A percentile compares a stretch with the other conserved stretches of the same genome.
These are phyloP conservation scores for Pangasianodon gigas DNA, from an alignment of 2,113 vertebrate species.

Conservation along the genomic window DNA sequence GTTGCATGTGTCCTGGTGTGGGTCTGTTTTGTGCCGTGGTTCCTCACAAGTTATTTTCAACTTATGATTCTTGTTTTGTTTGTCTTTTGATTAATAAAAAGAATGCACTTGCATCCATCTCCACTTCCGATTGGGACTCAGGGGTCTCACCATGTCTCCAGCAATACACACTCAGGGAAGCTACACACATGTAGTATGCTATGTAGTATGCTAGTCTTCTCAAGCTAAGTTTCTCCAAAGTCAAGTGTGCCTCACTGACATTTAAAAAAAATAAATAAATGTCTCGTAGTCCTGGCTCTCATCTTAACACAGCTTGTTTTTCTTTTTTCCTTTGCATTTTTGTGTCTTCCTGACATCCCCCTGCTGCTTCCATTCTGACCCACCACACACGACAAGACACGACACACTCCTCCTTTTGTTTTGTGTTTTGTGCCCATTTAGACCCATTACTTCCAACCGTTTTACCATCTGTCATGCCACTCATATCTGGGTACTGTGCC, in stretches of 20 bases:
- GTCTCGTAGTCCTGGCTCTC: not conserved
- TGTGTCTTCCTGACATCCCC: not conserved
- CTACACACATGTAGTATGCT: not conserved
- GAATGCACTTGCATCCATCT: not conserved
- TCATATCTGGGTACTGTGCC: slow-evolving; percentile 11
- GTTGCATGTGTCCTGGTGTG: not conserved
- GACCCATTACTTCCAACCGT: slow-evolving; percentile 36
- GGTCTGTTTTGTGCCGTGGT: not conserved
- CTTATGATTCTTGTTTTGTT: not conserved
- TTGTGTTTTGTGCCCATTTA: slow-evolving; percentile 28
- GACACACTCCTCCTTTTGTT: slow-evolving; percentile 4
- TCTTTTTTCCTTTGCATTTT: not conserved
- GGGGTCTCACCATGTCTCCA: not conserved
- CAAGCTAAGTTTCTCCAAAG: slow-evolving; percentile 9
- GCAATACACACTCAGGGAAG: not conserved
- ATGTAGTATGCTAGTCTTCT: not conserved
- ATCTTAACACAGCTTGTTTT: not conserved
- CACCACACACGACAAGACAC: not conserved
- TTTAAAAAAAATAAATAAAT: not conserved
- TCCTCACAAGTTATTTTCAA: not conserved
- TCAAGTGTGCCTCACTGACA: not conserved
- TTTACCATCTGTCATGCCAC: slow-evolving; percentile 30
- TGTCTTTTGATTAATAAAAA: not conserved
- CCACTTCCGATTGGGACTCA: not conserved
- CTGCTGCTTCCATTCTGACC: not conserved